phyloP scores from a whole-genome alignment of 2,888 invertebrate genomes.

The Phymatocera aterrima region DNA sequence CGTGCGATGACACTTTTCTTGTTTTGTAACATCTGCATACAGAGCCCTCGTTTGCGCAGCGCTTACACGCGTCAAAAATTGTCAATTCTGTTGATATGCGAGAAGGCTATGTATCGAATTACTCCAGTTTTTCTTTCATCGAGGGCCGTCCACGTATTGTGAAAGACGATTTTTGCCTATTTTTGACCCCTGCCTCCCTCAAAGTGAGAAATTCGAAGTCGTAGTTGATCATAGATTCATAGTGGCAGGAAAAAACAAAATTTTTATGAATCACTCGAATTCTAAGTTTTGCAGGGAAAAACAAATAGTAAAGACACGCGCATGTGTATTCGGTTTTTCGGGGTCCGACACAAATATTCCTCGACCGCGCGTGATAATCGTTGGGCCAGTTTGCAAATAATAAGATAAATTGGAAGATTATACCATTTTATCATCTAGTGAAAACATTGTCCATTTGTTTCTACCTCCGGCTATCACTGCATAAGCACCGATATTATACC shows the following conservation, averaged over 20 bases:
- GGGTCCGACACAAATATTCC: neutral
- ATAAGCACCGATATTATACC: neutral
- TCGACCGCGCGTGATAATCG: conserved; percentile 19
- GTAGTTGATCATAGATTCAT: no score
- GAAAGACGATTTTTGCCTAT: no score
- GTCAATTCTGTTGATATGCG: no score
- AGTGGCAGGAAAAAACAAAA: neutral
- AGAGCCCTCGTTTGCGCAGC: no score
- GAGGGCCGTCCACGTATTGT: no score
- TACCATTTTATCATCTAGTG: conserved; percentile 25
- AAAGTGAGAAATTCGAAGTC: no score
- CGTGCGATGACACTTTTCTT: no score
- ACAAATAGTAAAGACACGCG: neutral
- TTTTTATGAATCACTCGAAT: neutral
- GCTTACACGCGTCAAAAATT: no score
- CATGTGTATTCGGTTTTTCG: neutral
- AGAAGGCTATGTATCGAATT: no score
- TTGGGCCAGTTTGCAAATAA: conserved; percentile 13
- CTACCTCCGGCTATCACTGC: neutral
- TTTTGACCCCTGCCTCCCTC: no score
- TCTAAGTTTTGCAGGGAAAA: neutral
- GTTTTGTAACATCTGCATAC: no score
- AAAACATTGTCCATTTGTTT: neutral
- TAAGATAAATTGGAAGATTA: neutral
- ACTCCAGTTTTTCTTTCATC: no score